Base-by-base conservation (phyloP, 2,888 invertebrate species). In the Caenorhabditis wallacei region DNA sequence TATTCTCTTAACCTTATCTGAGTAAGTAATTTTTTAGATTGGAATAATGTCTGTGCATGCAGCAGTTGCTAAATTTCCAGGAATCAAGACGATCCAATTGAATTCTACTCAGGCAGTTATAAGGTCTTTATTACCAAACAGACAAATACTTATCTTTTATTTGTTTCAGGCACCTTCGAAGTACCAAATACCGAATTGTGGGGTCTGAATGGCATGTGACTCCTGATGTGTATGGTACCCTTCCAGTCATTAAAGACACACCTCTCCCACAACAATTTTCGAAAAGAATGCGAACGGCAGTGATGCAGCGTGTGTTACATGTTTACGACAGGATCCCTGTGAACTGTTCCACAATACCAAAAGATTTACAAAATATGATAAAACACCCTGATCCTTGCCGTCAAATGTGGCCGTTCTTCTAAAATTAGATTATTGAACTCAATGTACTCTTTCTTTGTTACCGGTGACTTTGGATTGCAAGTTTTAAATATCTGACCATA, bases 31-130 rank as follows among this genome's bases (percentile, higher is more conserved):
- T 40, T 66, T 53, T 37, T 18, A 66, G 66, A 51, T 66, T 8
- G 66, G 66, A 66, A 40, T 66, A 53, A 66, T 66, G 66, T 53
- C 53, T 16, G 10, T 66, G 1, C 66, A 66, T 53, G 35, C 35
- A 13, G 53, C 66, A n/a, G 37, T 51, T 16, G 53, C 66, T 11
- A 53, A 53, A 35, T 53, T 18, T 66, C 53, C 53, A 0, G 66
- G 66, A 37, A 37, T 66, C 8, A 51, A 22, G 16, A 53, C 66
- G 2, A 7, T 53, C 1, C 1, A 10, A 2, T 37, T 53, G 16
- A 53, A 66, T 22, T 22, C 53, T 35, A 37, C 35, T 18, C 5
- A 16, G 7, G 53, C 66, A 13, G 53, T 51, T n/a, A 5, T 40
- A 20, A 66, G 66, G 66, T 57, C 30, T 43, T 40, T 4, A n/a